Evolutionary conservation across 2,888 invertebrate genomes (phyloP).

Genomic region (Nymphalis urticae): DNA sequence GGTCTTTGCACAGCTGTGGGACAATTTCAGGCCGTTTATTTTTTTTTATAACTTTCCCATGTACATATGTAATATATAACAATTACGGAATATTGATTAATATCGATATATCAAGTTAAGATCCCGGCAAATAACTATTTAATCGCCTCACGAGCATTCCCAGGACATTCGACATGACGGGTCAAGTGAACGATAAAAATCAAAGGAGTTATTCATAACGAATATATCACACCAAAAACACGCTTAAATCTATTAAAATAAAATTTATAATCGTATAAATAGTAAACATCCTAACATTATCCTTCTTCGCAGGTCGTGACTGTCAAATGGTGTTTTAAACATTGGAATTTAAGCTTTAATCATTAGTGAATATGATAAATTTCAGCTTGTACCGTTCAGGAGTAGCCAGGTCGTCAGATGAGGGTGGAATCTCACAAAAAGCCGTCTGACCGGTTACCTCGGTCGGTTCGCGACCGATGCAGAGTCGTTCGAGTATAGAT

Average conservation of each 20-base stretch:
- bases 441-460: conserved; percentile 67
- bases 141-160: conserved; percentile 70
- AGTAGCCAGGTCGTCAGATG: conserved; percentile 59
- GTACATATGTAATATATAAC: too few relatives aligned
- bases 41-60: too few relatives aligned
- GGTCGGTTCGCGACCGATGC: conserved; percentile 54
- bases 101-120: conserved; percentile 20
- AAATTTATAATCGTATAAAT: conserved; percentile 46
- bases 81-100: too few relatives aligned
- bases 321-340: conserved; percentile 49
- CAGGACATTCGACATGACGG: conserved; percentile 74
- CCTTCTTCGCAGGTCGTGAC: conserved; percentile 74
- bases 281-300: conserved; percentile 61
- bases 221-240: conserved; percentile 41
- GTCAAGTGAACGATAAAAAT: conserved; percentile 75
- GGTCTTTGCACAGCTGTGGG: too few relatives aligned
- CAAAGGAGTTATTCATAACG: conserved; percentile 64
- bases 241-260: conserved; percentile 40
- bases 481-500: conserved; percentile 55
- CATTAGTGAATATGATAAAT: neutral
- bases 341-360: conserved; percentile 43
- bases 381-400: conserved; percentile 41
- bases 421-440: conserved; percentile 77
- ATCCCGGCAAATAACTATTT: conserved; percentile 47
- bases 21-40: too few relatives aligned